Evolutionary conservation across 1,140 invertebrate species (phyloP).

Genomic region (Hydropsyche tenuis): DNA sequence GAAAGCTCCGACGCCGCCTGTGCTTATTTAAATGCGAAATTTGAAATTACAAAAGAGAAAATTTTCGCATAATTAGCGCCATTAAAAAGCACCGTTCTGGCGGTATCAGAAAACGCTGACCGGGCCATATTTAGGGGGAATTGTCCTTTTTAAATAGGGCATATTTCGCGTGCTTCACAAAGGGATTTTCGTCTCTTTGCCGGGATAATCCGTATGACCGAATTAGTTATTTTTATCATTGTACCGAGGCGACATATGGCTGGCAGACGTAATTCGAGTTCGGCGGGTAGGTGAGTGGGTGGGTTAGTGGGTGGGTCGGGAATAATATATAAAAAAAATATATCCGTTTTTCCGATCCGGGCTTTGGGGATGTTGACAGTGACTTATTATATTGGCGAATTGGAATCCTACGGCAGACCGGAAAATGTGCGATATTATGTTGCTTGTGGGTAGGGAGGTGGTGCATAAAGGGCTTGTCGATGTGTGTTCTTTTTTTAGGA

Average conservation of each 20-base stretch:
- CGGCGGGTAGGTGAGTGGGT: too few relatives aligned
- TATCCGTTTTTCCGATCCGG: slow-evolving; percentile 6
- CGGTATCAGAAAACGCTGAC: too few relatives aligned
- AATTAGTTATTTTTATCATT: neutral
- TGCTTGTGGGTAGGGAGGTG: too few relatives aligned
- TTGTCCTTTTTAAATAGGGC: neutral
- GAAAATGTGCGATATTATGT: too few relatives aligned
- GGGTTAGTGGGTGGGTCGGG: too few relatives aligned
- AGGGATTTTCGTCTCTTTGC: slow-evolving; percentile 8
- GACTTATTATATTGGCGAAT: slow-evolving; percentile 20
- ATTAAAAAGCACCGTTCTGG: too few relatives aligned
- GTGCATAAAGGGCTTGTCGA: too few relatives aligned
- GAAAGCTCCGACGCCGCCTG: too few relatives aligned
- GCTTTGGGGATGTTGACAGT: slow-evolving; percentile 17
- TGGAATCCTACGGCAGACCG: neutral
- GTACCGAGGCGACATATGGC: neutral
- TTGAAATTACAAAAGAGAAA: too few relatives aligned
- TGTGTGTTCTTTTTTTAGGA: too few relatives aligned
- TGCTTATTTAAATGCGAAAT: too few relatives aligned
- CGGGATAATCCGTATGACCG: slow-evolving; percentile 5
- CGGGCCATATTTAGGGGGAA: neutral
- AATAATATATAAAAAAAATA: neutral
- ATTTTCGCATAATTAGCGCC: too few relatives aligned
- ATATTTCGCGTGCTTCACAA: slow-evolving; percentile 5
- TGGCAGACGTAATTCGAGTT: slow-evolving; percentile 9